Evolutionary conservation across 2,797 vertebrate genomes (phyloP).

Genomic region (Ctenopoma kingsleyae): DNA sequence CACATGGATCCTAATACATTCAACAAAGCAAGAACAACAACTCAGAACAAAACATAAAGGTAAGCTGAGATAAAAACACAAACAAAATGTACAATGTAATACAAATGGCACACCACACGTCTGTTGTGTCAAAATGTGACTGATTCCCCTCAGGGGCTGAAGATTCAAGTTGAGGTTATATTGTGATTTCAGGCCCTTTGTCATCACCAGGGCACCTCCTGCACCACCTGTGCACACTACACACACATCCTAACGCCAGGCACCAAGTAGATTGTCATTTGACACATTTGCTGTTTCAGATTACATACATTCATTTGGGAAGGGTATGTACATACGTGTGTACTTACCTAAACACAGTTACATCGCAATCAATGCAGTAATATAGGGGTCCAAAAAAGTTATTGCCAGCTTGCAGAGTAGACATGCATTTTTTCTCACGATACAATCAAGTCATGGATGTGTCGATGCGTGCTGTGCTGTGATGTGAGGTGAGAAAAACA

Average conservation of each 20-base stretch:
- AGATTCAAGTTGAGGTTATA: slow-evolving; percentile 65
- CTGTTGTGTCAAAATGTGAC: slow-evolving; percentile 52
- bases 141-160: slow-evolving; percentile 46
- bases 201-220: slow-evolving; percentile 15
- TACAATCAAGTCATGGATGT: slow-evolving; percentile 56
- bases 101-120: slow-evolving; percentile 78
- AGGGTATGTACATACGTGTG: slow-evolving; percentile 20
- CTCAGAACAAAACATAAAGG: slow-evolving; percentile 14
- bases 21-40: slow-evolving; percentile 74
- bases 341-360: slow-evolving; percentile 16
- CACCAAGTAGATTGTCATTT: slow-evolving; percentile 79
- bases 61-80: slow-evolving; percentile 63
- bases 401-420: slow-evolving; percentile 75
- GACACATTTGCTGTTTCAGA: slow-evolving; percentile 53
- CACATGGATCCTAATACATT: slow-evolving; percentile 76
- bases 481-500: slow-evolving; percentile 41
- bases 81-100: slow-evolving; percentile 44
- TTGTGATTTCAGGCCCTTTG: slow-evolving; percentile 39
- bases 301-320: slow-evolving; percentile 65
- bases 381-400: slow-evolving; percentile 54
- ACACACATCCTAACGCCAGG: slow-evolving; percentile 56
- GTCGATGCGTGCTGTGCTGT: slow-evolving; percentile 31
- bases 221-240: slow-evolving; percentile 45
- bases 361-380: slow-evolving; percentile 41
- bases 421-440: slow-evolving; percentile 67